These are phyloP conservation scores for Eupithecia exiguata DNA, from an alignment of 2,888 invertebrate species.

Conservation along the genomic window DNA sequence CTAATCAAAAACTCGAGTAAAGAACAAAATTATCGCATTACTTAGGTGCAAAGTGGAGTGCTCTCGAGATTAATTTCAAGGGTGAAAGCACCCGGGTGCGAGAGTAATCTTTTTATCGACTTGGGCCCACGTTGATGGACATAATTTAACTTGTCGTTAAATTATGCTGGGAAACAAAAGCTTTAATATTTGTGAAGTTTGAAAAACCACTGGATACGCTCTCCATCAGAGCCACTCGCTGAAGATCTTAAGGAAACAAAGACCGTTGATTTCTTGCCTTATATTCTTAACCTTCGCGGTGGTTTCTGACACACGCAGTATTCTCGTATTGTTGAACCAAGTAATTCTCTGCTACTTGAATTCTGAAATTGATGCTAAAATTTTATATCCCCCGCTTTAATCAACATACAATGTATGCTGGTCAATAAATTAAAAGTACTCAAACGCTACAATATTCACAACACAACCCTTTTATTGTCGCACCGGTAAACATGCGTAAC, in stretches of 20 bases:
- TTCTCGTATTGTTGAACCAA: background rate
- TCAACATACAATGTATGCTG: constrained; percentile 35
- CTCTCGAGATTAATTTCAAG: constrained; percentile 13
- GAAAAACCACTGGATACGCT: background rate
- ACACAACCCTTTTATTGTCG: constrained; percentile 43
- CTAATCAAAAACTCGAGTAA: constrained; percentile 9
- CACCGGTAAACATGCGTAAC: constrained; percentile 36
- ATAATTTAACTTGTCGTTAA: constrained; percentile 4
- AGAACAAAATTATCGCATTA: constrained; percentile 11
- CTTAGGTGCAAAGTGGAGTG: constrained; percentile 14
- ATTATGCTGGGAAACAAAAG: background rate
- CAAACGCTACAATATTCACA: constrained; percentile 39
- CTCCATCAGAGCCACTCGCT: too few species aligned
- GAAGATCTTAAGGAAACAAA: background rate
- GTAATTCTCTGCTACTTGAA: background rate
- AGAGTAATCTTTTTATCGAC: constrained; percentile 16
- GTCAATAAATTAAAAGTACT: constrained; percentile 42
- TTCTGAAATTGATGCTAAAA: constrained; percentile 14
- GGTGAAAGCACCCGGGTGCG: background rate
- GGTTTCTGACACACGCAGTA: background rate
- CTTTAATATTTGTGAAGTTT: background rate
- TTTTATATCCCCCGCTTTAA: constrained; percentile 32
- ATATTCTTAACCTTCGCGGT: background rate
- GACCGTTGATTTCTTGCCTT: background rate
- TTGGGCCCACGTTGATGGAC: constrained; percentile 3